Conservation (phyloP, 2,888 invertebrate species). For the Clepsis dumicolana region DNA sequence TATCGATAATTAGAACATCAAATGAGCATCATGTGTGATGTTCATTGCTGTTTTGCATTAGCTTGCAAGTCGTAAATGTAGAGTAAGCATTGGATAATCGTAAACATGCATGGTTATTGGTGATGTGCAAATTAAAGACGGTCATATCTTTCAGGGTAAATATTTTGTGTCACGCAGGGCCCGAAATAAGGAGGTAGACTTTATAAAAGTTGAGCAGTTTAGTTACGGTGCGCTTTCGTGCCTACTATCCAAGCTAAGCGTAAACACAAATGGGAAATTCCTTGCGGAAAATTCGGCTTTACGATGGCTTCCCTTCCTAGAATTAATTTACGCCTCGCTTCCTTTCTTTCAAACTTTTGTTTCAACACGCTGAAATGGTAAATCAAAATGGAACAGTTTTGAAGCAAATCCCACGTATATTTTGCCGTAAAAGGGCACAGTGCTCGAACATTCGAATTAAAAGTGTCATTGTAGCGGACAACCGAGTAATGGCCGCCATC, state of each 20-base stretch:
- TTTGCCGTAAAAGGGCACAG: constrained; percentile 31
- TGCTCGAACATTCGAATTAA: constrained; percentile 23
- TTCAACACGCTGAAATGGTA: too few species aligned
- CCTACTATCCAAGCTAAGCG: too few species aligned
- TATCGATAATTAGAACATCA: constrained; percentile 53
- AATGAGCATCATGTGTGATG: constrained; percentile 51
- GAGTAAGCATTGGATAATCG: constrained; percentile 31
- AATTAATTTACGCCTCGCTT: too few species aligned
- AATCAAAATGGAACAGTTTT: not conserved
- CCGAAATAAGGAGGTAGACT: not conserved
- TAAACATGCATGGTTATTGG: constrained; percentile 10
- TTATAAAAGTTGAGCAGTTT: too few species aligned
- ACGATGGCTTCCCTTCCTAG: too few species aligned
- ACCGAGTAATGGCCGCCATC: constrained; percentile 74
- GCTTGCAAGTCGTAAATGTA: constrained; percentile 31
- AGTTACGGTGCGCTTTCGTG: too few species aligned
- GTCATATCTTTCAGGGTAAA: not conserved
- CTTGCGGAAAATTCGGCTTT: too few species aligned
- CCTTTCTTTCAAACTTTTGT: too few species aligned
- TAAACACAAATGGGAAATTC: too few species aligned
- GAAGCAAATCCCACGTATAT: not conserved
- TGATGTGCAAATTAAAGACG: not conserved
- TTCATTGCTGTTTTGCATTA: constrained; percentile 28
- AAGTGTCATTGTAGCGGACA: constrained; percentile 49
- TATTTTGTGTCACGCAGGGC: not conserved